Percentiles rank a stretch among this genome's conserved stretches.
These are phyloP conservation scores for Phyllotreta striolata DNA, from an alignment of 2,888 invertebrate genomes.

Conservation along the genomic window DNA sequence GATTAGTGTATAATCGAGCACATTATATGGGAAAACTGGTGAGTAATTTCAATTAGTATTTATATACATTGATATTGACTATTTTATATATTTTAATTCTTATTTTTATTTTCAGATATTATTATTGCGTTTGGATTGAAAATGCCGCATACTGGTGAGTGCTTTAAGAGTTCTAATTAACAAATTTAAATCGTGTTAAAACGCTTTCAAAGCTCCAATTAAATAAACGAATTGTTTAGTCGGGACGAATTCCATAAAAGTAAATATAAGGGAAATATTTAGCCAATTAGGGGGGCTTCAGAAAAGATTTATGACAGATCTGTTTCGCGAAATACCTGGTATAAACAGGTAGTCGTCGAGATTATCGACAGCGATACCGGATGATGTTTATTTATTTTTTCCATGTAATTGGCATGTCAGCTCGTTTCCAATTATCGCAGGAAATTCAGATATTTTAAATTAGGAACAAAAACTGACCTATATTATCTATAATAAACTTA, in stretches of 20 bases:
- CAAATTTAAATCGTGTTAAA: neutral
- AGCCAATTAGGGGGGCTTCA: neutral
- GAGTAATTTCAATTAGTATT: too few species aligned
- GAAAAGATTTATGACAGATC: neutral
- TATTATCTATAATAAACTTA: too few species aligned
- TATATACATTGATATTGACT: neutral
- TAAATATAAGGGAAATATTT: neutral
- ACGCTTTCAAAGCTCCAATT: neutral
- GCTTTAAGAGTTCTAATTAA: neutral
- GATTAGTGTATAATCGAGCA: too few species aligned
- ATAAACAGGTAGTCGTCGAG: slow-evolving; percentile 2
- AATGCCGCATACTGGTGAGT: slow-evolving; percentile 54
- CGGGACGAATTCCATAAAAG: neutral
- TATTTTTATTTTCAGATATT: slow-evolving; percentile 41
- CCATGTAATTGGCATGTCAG: neutral
- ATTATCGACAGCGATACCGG: slow-evolving; percentile 1
- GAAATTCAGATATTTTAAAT: too few species aligned
- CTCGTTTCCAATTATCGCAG: neutral
- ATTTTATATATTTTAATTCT: neutral
- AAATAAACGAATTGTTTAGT: neutral
- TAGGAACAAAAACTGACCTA: too few species aligned
- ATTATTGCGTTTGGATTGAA: slow-evolving; percentile 7
- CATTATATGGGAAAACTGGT: too few species aligned
- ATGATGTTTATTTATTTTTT: slow-evolving; percentile 1
- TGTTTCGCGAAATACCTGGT: neutral